These are phyloP conservation scores for Columbina picui DNA, from an alignment of 2,113 vertebrate species.

Conservation along the genomic window DNA sequence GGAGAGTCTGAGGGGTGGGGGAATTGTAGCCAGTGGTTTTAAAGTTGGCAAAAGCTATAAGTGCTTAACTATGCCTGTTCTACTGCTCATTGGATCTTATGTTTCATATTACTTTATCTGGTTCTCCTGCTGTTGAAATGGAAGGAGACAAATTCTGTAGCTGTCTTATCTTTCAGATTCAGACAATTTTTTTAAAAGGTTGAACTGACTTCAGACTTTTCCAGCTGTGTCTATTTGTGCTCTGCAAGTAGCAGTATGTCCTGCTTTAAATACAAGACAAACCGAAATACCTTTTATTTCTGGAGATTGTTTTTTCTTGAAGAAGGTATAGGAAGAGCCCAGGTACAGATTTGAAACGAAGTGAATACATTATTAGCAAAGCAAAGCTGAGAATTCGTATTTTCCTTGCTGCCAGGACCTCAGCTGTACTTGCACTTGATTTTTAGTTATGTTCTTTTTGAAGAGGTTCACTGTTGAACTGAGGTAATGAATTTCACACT, in stretches of 20 bases:
- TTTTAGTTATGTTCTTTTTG: background rate
- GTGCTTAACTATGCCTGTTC: background rate
- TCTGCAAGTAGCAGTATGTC: background rate
- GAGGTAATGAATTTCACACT: background rate
- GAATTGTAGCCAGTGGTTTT: background rate
- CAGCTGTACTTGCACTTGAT: background rate
- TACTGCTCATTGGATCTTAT: background rate
- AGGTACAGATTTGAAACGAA: background rate
- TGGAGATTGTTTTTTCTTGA: background rate
- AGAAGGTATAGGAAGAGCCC: background rate
- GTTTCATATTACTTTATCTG: background rate
- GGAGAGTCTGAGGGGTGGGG: background rate
- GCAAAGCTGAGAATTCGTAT: background rate
- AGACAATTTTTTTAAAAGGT: background rate
- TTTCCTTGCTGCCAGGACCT: background rate
- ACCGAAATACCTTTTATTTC: background rate
- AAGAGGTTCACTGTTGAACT: background rate
- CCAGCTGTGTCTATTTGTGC: background rate
- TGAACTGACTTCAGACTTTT: background rate
- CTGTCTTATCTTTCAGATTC: background rate
- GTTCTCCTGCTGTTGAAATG: background rate
- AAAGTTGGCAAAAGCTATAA: background rate
- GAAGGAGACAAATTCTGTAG: background rate
- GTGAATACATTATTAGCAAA: background rate
- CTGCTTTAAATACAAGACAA: background rate